Base-by-base conservation (phyloP, 1,140 invertebrate genomes). In the Globodera rostochiensis region DNA sequence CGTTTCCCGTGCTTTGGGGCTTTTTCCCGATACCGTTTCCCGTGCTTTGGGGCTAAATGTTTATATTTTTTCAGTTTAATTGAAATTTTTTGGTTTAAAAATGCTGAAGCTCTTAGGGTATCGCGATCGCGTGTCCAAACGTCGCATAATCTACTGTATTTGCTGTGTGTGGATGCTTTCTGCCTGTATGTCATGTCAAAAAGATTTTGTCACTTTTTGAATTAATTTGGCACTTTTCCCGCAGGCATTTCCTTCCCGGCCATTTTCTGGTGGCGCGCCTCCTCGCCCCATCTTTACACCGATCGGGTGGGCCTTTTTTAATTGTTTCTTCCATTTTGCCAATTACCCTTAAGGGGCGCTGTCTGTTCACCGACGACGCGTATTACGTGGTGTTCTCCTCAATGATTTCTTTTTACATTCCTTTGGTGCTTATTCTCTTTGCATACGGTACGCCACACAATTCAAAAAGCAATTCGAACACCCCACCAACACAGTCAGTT, bases 401-500 rank as follows among this genome's bases (percentile, higher is more conserved):
- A 19, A 50, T 89, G 49, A 87, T 89, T 49, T 90, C 88, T 19
- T 89, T 89, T 71, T 89, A 89, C 82, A 88, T 89, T 77, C 88
- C 88, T 36, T 77, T 89, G 15, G 84, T 86, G 60, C 80, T 89
- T 45, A 89, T 89, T 83, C 75, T 89, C 8, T 89, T 90, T 83
- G 87, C 88, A 15, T 89, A 89, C 74, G 88, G 57, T 64, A 64
- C 13, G 50, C 7, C 88, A 53, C 81, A 86, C 45, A 66, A 88
- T 90, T 81, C 19, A 19, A 13, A 64, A 64, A 64, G 19, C 57
- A 64, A 64, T 19, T 19, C 19, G 57, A 36, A 36, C 36, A 0
- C 36, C 15, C 57, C 13, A 64, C 15, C 11, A 64, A 60, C 11
- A 50, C 13, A 15, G 25, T 36, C 25, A 36, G 15, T 60, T 19